Conservation (phyloP, 1,140 invertebrate genomes). For the Pachyrhynchus sulphureomaculatus region DNA sequence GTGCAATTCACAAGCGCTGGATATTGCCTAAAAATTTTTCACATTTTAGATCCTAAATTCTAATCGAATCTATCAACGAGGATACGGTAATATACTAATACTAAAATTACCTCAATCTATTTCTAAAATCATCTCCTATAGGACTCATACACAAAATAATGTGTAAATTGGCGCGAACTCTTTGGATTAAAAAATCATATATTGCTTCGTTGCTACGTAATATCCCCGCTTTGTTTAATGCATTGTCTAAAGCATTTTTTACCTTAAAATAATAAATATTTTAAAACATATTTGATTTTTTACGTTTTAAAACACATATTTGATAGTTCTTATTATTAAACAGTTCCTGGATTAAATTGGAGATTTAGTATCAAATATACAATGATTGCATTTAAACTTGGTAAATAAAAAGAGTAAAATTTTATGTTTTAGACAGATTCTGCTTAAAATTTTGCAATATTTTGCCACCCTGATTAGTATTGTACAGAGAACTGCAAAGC, state of each 20-base stretch:
- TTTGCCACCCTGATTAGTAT: too few species aligned
- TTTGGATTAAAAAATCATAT: constrained; percentile 73
- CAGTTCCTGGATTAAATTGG: too few species aligned
- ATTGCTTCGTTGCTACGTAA: constrained; percentile 66
- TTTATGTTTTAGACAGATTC: too few species aligned
- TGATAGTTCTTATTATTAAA: too few species aligned
- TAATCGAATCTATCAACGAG: neutral
- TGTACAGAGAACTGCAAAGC: too few species aligned
- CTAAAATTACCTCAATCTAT: constrained; percentile 44
- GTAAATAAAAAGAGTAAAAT: too few species aligned
- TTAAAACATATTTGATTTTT: neutral
- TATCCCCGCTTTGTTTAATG: constrained; percentile 65
- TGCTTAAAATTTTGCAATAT: too few species aligned
- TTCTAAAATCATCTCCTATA: constrained; percentile 75
- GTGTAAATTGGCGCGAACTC: constrained; percentile 75
- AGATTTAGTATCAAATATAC: too few species aligned
- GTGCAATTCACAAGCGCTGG: constrained; percentile 82
- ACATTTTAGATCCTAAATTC: neutral
- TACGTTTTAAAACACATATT: too few species aligned
- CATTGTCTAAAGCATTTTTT: constrained; percentile 65
- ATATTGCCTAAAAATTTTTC: constrained; percentile 62
- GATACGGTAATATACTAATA: too few species aligned
- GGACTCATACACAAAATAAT: constrained; percentile 84
- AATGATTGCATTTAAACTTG: too few species aligned
- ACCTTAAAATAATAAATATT: constrained; percentile 57